Base-by-base conservation (phyloP, 2,113 vertebrate species). In the Leucosticte australis region DNA sequence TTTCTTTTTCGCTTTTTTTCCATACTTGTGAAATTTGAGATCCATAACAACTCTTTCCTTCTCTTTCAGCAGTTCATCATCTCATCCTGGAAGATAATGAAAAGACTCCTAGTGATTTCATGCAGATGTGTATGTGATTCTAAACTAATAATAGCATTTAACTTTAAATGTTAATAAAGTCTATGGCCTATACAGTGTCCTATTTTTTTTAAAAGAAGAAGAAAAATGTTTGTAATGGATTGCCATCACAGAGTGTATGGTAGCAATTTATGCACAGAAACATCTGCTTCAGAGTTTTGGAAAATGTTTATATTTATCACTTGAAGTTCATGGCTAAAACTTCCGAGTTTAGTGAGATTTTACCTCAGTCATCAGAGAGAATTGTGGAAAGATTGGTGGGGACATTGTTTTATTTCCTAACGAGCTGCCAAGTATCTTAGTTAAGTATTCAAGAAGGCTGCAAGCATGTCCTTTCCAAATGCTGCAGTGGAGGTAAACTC, bases 51-150 rank as follows among this genome's bases (percentile, higher is more conserved):
- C 49, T 68, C 63, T 91, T 95, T 96, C 67, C 57, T 89, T 12
- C 33, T 95, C 94, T 95, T 91, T 95, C 91, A 87, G 62, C 82
- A 85, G 84, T 79, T 84, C 52, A 73, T 92, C 81, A n/a, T 91
- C 83, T 87, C 70, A 85, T 94, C 81, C 49, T 53, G 42, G 53
- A 95, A 94, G 89, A 95, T 65, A 94, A 83, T 62, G 62, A 83
- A 93, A 95, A 89, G 73, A 62, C 62, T 87, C 47, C 49, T 76
- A 55, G 22, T 50, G 50, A 73, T 73, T 93, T 80, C 79, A 50
- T 76, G 55, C 44, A 88, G 70, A 85, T 92, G 41, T 55, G 50
- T 37, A 42, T 70, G 30, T 74, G 73, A 46, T 63, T 63, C 50
- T 74, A 64, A 75, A 6, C 15, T 52, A 77, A n/a, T 47, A 77